phyloP scores from a whole-genome alignment of 2,888 invertebrate species.

The Isoperla grammatica region DNA sequence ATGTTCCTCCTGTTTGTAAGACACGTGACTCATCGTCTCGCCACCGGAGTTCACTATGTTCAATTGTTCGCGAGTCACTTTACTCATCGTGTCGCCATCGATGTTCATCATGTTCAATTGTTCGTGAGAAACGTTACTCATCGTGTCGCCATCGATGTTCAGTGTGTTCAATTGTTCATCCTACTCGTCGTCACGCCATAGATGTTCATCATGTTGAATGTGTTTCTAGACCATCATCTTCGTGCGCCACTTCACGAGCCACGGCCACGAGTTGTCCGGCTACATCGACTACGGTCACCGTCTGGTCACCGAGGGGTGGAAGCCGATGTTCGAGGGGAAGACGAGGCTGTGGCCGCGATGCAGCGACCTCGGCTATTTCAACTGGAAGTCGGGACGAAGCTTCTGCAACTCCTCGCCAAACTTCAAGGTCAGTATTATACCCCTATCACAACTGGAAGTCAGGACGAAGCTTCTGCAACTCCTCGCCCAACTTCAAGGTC shows the following conservation, averaged over 20 bases:
- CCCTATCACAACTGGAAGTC: too few relatives aligned
- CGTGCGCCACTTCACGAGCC: constrained; percentile 59
- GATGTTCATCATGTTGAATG: constrained; percentile 29
- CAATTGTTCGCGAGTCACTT: too few relatives aligned
- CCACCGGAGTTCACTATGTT: too few relatives aligned
- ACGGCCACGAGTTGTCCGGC: constrained; percentile 75
- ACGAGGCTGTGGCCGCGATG: constrained; percentile 60
- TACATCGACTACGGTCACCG: constrained; percentile 77
- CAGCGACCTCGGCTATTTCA: constrained; percentile 69
- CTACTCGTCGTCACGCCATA: neutral
- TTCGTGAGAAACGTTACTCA: too few relatives aligned
- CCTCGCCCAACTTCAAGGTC: too few relatives aligned
- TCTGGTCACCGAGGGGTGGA: constrained; percentile 67
- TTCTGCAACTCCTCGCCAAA: constrained; percentile 69
- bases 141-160: too few relatives aligned
- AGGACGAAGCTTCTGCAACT: too few relatives aligned
- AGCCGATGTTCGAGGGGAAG: constrained; percentile 61
- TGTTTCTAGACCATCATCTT: constrained; percentile 67
- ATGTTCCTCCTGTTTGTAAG: too few relatives aligned
- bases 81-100: too few relatives aligned
- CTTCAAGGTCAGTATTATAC: constrained; percentile 53
- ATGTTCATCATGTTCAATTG: too few relatives aligned
- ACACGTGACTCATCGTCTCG: too few relatives aligned
- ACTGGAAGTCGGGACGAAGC: constrained; percentile 68
- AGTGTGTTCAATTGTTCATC: too few relatives aligned